Conservation (phyloP, 2,888 invertebrate species). For the Eupeodes luniger region DNA sequence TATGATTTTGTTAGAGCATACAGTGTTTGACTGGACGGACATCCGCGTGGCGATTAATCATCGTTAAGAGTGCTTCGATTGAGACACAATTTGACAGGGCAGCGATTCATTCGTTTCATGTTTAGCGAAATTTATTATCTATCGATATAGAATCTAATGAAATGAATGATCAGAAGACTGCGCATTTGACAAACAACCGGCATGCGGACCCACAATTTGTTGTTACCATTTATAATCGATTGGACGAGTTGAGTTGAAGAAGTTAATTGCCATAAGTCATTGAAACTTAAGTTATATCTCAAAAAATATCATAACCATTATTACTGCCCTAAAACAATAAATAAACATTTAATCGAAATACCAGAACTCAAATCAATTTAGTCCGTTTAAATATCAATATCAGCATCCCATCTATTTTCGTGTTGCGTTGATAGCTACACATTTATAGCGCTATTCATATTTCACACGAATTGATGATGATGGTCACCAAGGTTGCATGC, state of each 20-base stretch:
- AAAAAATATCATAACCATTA: neutral
- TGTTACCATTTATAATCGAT: conserved; percentile 16
- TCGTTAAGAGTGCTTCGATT: conserved; percentile 70
- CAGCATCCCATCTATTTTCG: neutral
- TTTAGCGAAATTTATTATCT: conserved; percentile 75
- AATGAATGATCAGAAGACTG: conserved; percentile 61
- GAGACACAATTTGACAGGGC: conserved; percentile 75
- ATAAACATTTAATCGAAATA: conserved; percentile 6
- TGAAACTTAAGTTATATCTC: too few relatives aligned
- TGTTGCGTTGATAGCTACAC: neutral
- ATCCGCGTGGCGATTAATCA: conserved; percentile 66
- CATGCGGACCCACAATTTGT: conserved; percentile 53
- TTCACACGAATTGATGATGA: conserved; percentile 16
- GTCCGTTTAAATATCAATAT: neutral
- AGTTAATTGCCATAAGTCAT: neutral
- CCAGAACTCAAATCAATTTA: neutral
- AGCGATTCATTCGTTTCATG: conserved; percentile 71
- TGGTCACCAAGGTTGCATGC: conserved; percentile 11
- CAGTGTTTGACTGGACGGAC: conserved; percentile 23
- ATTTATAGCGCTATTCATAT: conserved; percentile 8
- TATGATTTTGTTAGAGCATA: conserved; percentile 60
- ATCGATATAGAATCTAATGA: conserved; percentile 41
- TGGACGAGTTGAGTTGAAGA: neutral
- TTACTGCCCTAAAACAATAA: neutral
- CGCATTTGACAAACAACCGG: conserved; percentile 54